Evolutionary conservation across 2,888 invertebrate genomes (phyloP).

Genomic region (Vandiemenella viatica): DNA sequence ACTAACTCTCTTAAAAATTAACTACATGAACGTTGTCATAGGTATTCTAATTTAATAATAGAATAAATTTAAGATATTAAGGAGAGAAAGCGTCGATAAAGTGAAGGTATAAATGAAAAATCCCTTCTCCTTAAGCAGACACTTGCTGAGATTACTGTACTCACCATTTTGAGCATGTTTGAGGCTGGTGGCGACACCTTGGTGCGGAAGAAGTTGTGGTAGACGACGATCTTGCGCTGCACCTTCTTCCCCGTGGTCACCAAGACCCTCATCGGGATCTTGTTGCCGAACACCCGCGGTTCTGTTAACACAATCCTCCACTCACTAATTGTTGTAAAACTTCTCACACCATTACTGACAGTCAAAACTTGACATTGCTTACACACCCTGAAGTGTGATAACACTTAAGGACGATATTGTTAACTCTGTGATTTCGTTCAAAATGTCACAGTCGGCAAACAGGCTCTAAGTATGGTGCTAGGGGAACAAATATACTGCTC

Average conservation of each 20-base stretch:
- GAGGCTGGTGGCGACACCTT: conserved; percentile 57
- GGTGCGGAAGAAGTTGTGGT: conserved; percentile 62
- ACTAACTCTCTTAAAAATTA: too few relatives aligned
- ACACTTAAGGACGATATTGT: too few relatives aligned
- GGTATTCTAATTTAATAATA: background rate
- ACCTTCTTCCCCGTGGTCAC: conserved; percentile 40
- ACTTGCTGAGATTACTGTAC: conserved; percentile 15
- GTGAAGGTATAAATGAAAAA: background rate
- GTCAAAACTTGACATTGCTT: too few relatives aligned
- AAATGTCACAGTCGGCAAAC: too few relatives aligned
- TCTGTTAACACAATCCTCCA: too few relatives aligned
- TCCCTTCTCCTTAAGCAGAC: background rate
- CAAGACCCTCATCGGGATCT: conserved; percentile 38
- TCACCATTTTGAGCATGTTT: conserved; percentile 71
- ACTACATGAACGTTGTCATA: background rate
- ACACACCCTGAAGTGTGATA: too few relatives aligned
- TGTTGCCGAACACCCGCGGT: conserved; percentile 41
- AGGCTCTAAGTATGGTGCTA: too few relatives aligned
- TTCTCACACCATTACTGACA: too few relatives aligned
- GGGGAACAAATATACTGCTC: too few relatives aligned
- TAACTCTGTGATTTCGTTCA: too few relatives aligned
- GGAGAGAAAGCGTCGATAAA: background rate
- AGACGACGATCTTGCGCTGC: conserved; percentile 53
- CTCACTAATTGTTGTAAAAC: too few relatives aligned
- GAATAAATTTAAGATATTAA: background rate